phyloP scores from a whole-genome alignment of 2,797 vertebrate genomes.

The Bothrops alternatus region DNA sequence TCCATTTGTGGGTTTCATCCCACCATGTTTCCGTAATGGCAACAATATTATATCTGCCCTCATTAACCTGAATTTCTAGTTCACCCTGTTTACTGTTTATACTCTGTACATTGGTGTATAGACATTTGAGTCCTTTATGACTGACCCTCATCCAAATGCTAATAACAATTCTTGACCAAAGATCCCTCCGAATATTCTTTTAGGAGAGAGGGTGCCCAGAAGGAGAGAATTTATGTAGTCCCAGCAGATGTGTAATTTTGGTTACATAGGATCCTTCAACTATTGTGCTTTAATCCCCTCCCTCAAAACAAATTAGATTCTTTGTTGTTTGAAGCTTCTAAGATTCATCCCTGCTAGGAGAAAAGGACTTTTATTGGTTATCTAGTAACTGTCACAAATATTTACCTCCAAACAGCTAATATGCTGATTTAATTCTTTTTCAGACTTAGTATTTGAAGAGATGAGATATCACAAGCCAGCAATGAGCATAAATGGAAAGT shows the following conservation, averaged over 20 bases:
- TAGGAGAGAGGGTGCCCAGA: constrained; percentile 51
- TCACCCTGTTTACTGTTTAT: no score
- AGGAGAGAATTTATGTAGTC: constrained; percentile 59
- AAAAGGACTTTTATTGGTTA: constrained; percentile 62
- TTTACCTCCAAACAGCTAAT: constrained; percentile 66
- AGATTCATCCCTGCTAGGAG: constrained; percentile 49
- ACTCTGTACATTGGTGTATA: no score
- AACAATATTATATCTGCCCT: no score
- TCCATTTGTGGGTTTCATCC: no score
- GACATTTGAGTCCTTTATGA: no score
- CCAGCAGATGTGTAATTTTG: constrained; percentile 66
- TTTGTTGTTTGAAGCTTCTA: constrained; percentile 71
- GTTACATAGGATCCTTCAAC: constrained; percentile 60
- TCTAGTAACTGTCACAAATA: constrained; percentile 64
- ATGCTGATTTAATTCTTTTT: constrained; percentile 52
- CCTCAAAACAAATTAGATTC: constrained; percentile 68
- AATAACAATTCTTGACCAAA: constrained; percentile 63
- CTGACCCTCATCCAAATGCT: constrained; percentile 49
- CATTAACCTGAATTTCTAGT: no score
- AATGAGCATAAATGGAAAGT: neutral
- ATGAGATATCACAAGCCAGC: constrained; percentile 45
- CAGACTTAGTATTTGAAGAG: constrained; percentile 12
- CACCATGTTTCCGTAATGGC: no score
- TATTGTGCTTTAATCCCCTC: constrained; percentile 67
- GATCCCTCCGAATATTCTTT: constrained; percentile 63